Base-by-base conservation (phyloP, 1,140 invertebrate genomes). In the Thalassaphorura encarpata region DNA sequence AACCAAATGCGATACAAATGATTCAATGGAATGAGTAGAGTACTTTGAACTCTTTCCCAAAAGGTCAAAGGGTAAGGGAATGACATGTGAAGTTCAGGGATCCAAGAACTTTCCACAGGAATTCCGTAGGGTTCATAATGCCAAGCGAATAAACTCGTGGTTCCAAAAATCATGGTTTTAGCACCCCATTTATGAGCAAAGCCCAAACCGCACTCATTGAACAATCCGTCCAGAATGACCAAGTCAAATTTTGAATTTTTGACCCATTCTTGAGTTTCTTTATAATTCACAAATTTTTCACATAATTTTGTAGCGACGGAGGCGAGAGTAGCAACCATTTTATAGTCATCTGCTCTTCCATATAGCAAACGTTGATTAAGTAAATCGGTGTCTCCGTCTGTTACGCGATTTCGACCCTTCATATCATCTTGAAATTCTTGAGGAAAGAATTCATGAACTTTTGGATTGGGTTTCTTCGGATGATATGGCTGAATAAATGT, bases 201-300 rank as follows among this genome's bases (percentile, higher is more conserved):
- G 13, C 59, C 64, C 0, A 56, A 54, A 2, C 46, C 62, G 33
- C 62, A 64, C 2, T 66, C 64, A 27, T 64, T 66, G 23, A 48
- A 51, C 8, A 66, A 23, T 3, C 39, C 31, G 39, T 66, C 64
- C 13, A 66, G 54, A 18, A 66, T 43, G 29, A 66, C 56, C 0
- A 66, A 36, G 56, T 66, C 64, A 48, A 56, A 61, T n/a, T 56
- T 36, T 3, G 51, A 56, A 28, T 45, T 46, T 4, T 60, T 60
- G 16, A 52, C 45, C 54, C 58, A 63, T 15, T 56, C 36, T 8
- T 53, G 16, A 5, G 36, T 47, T 56, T 49, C 54, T 8, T 52
- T 21, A 8, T 49, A 23, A 23, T 46, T 42, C 2, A 63, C 42
- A 19, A 58, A 24, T 23, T 16, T 39, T 2, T 63, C 46, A 27